These are phyloP conservation scores for Eriosoma lanigerum DNA, from an alignment of 1,140 invertebrate species.

Conservation along the genomic window DNA sequence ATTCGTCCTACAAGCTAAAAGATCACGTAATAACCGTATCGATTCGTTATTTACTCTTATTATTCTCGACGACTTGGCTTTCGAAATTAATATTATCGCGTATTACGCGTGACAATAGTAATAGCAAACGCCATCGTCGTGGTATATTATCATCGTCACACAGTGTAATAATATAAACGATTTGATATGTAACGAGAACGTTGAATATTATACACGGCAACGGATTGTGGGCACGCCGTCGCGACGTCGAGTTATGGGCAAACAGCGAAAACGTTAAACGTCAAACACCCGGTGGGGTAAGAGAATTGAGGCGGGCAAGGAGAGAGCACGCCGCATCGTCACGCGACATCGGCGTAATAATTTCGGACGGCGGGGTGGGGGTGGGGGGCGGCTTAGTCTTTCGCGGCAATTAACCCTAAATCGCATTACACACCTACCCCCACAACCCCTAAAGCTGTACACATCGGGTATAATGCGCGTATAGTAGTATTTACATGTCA, in stretches of 20 bases:
- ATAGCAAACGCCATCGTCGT: too few relatives aligned
- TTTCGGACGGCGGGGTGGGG: neutral
- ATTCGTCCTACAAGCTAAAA: too few relatives aligned
- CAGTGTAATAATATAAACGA: too few relatives aligned
- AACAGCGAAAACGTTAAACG: slow-evolving; percentile 22
- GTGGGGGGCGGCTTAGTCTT: slow-evolving; percentile 18
- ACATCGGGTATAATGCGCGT: neutral
- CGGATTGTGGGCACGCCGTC: neutral
- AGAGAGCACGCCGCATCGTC: neutral
- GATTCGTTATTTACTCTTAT: too few relatives aligned
- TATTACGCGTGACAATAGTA: too few relatives aligned
- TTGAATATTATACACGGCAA: neutral
- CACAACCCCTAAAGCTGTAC: neutral
- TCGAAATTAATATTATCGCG: too few relatives aligned
- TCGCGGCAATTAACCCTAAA: slow-evolving; percentile 33
- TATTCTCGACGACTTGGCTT: too few relatives aligned
- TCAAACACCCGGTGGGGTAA: neutral
- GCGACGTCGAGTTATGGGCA: neutral
- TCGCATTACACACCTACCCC: neutral
- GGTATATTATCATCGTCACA: too few relatives aligned
- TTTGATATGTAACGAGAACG: too few relatives aligned
- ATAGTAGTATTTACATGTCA: neutral
- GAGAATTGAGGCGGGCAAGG: neutral
- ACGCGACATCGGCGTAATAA: slow-evolving; percentile 28
- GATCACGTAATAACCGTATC: too few relatives aligned